Evolutionary conservation across 2,888 invertebrate genomes (phyloP), one percentile per base, ranked within the genome.

Genomic region (Trichopoda pennipes): DNA sequence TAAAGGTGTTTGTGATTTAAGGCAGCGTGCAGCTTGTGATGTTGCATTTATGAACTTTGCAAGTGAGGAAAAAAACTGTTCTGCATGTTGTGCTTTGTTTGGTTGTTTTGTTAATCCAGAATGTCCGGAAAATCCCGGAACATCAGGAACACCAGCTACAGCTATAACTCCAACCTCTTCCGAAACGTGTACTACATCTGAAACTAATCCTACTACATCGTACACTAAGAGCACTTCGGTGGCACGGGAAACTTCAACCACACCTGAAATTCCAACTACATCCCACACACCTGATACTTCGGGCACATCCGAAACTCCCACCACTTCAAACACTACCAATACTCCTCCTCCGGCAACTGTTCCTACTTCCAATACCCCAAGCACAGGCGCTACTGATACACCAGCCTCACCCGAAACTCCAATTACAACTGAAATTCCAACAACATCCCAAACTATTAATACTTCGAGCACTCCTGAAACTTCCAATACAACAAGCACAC

Each of bases 1-100:
- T 7, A 42, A 60, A 10, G 66, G 74, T 0, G 72, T 51, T 6
- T 85, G 85, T 44, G 85, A 84, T 76, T 28, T 79, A 12, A 73
- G 55, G 12, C 53, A 60, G 21, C 49, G 77, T 21, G 76, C 84
- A 4, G 73, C 49, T 7, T 84, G 85, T 47, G 82, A 80, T 21
- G 53, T 56, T 21, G 42, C 64, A 21, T 76, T 35, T 77, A 38
- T 0, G 7, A 17, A 55, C 23, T 73, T 70, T 32, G 8, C 56
- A 6, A n/a, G 61, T 66, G 28, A 69, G 38, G 38, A 63, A 2
- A 10, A 55, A 21, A 42, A 77, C n/a, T 56, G 53, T 14, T 60
- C 78, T 61, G 78, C 75, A 3, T 42, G 72, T 53, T 58, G 75
- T 21, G 38, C 38, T 10, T 77, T 61, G 6, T 68, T 51, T 16